Base-by-base conservation (phyloP, 2,888 invertebrate genomes). In the Drosophila nr. medialis region DNA sequence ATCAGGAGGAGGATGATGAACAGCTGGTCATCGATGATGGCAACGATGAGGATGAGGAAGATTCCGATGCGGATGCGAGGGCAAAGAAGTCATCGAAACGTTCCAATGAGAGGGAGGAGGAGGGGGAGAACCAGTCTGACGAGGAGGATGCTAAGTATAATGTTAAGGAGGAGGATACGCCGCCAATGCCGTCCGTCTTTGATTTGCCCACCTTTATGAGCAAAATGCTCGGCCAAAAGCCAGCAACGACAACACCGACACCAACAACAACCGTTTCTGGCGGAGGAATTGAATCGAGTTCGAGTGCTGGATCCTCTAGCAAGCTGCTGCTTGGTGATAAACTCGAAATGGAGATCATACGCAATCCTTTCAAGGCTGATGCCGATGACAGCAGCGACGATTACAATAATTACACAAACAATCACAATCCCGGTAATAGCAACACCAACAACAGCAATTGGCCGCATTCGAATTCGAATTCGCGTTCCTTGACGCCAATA, bases 1-100 rank as follows among this genome's bases (percentile, higher is more conserved):
- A 95, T 85, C 84, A 65, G 2, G 95, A 95, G 67, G 93, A 93
- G 48, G 83, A 78, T 77, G 94, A 94, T 66, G 94, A 94, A 91
- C 92, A 92, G 72, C 76, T 92, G 72, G 88, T 93, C 62, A 86
- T 93, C 56, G 91, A 92, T 74, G 91, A 93, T 79, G 92, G 91
- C 64, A 91, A 92, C 58, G 84, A 69, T 55, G 92, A 92, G 40
- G 77, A 77, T 0, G 71, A 86, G 29, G 80, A 82, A 0, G 77
- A 73, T 0, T 61, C 67, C 64, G 92, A 92, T 18, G 54, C 85
- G 18, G 75, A 72, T 6, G 69, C 53, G 48, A 75, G 77, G 27
- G 24, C 40, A 15, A 75, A 70, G 60, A 79, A 75, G 32, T n/a
- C 27, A 45, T 24, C 29, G 30, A 73, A 78, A 48, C 34, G 62